Evolutionary conservation across 2,888 invertebrate genomes (phyloP).

Genomic region (Sycophila texana): DNA sequence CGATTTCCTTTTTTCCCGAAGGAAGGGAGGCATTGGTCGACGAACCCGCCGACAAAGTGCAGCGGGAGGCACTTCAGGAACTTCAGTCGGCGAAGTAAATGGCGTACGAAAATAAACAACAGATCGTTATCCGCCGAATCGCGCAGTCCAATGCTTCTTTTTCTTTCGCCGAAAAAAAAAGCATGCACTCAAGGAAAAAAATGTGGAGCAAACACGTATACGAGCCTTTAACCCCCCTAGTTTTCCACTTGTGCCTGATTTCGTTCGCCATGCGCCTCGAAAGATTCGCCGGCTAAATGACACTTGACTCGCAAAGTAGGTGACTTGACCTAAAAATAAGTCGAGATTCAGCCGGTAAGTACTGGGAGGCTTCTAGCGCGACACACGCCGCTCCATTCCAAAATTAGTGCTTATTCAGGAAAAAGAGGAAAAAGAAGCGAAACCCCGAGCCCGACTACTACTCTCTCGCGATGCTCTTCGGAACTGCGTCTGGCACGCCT

Average conservation of each 20-base stretch:
- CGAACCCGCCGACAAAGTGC: too few species aligned
- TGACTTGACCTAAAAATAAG: constrained; percentile 53
- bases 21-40: too few species aligned
- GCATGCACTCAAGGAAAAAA: too few species aligned
- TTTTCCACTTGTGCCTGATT: constrained; percentile 36
- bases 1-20: too few species aligned
- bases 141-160: too few species aligned
- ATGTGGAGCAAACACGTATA: too few species aligned
- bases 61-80: too few species aligned
- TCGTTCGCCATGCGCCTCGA: constrained; percentile 21
- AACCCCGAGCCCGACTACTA: neutral
- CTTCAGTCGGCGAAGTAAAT: too few species aligned
- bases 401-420: constrained; percentile 51
- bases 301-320: constrained; percentile 52
- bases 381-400: constrained; percentile 35
- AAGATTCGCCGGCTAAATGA: constrained; percentile 52
- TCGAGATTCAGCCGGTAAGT: constrained; percentile 45
- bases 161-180: too few species aligned
- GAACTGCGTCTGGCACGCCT: neutral
- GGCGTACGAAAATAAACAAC: too few species aligned
- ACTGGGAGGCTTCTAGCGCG: constrained; percentile 41
- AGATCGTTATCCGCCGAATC: too few species aligned
- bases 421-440: constrained; percentile 15
- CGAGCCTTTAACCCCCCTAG: neutral
- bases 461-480: neutral